A percentile compares a stretch with the other conserved stretches of the same genome.
Conservation (phyloP, 30 jellyfish, hydroid and myxozoan genomes). For the Hydra vulgaris region DNA sequence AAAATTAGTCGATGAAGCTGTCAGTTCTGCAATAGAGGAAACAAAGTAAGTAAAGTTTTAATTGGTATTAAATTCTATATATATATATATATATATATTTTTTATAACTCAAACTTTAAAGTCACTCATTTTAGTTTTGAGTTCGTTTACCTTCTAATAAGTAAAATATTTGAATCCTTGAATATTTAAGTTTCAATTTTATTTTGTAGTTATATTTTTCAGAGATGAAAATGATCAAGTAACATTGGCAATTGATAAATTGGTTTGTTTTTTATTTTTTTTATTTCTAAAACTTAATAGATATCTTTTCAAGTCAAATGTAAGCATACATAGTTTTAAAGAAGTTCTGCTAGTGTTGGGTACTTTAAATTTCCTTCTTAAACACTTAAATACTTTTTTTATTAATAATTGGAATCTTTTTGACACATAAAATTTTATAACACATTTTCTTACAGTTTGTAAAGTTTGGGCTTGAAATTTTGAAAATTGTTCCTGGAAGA, state of each 20-base stretch:
- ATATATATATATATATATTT: too few species aligned
- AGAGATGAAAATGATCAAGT: slow-evolving; percentile 80
- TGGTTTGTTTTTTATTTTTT: slow-evolving; percentile 46
- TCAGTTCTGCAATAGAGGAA: slow-evolving; percentile 51
- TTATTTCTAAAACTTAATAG: too few species aligned
- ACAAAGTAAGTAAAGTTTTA: slow-evolving; percentile 41
- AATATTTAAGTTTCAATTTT: too few species aligned
- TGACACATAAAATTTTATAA: background rate
- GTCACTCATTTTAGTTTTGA: background rate
- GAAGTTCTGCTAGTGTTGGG: too few species aligned
- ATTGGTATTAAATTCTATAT: too few species aligned
- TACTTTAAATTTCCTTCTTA: too few species aligned
- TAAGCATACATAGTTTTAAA: too few species aligned
- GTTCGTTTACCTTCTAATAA: background rate
- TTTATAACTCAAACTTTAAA: background rate
- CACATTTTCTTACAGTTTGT: slow-evolving; percentile 47
- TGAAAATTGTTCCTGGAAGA: slow-evolving; percentile 95
- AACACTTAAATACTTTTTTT: too few species aligned
- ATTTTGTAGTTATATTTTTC: too few species aligned
- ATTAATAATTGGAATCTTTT: too few species aligned
- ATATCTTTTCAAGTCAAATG: too few species aligned
- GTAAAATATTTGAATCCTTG: too few species aligned
- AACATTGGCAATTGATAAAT: slow-evolving; percentile 81
- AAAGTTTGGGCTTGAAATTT: slow-evolving; percentile 75
- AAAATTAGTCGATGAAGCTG: slow-evolving; percentile 58